phyloP scores from a whole-genome alignment of 2,797 vertebrate genomes.

The Lateolabrax maculatus region DNA sequence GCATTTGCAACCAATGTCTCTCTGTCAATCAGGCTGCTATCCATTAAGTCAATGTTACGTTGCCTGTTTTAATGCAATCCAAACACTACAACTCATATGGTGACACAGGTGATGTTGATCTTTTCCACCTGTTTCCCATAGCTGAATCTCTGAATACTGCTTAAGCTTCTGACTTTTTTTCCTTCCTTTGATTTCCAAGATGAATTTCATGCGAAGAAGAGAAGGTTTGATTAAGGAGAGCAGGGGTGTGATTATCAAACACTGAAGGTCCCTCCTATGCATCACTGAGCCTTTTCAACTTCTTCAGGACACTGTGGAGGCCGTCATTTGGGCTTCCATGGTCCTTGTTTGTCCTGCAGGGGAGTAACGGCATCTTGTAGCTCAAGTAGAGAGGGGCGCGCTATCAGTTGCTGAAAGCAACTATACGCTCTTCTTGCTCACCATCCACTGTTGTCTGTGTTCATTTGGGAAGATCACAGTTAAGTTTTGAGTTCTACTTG shows the following conservation, averaged over 20 bases:
- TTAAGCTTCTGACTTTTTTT: slow-evolving; percentile 19
- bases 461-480: slow-evolving; percentile 60
- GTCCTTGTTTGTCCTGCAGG: slow-evolving; percentile 42
- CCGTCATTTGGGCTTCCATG: slow-evolving; percentile 3
- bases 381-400: slow-evolving; percentile 13
- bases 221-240: slow-evolving; percentile 49
- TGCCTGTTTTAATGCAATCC: slow-evolving; percentile 52
- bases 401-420: slow-evolving; percentile 29
- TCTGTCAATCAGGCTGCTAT: slow-evolving; percentile 36
- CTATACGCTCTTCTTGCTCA: not conserved
- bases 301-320: slow-evolving; percentile 39
- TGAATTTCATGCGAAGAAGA: slow-evolving; percentile 62
- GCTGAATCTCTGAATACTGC: slow-evolving; percentile 34
- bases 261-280: slow-evolving; percentile 35
- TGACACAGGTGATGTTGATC: slow-evolving; percentile 25
- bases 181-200: slow-evolving; percentile 51
- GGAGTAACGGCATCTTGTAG: slow-evolving; percentile 20
- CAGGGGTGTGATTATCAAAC: slow-evolving; percentile 60
- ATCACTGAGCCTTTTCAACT: slow-evolving; percentile 42
- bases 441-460: slow-evolving; percentile 22
- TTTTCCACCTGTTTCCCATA: slow-evolving; percentile 18
- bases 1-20: slow-evolving; percentile 65
- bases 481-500: slow-evolving; percentile 40
- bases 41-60: slow-evolving; percentile 20
- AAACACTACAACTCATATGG: slow-evolving; percentile 24